Base-by-base conservation (phyloP, 2,888 invertebrate genomes). In the Cheilosia grossa region DNA sequence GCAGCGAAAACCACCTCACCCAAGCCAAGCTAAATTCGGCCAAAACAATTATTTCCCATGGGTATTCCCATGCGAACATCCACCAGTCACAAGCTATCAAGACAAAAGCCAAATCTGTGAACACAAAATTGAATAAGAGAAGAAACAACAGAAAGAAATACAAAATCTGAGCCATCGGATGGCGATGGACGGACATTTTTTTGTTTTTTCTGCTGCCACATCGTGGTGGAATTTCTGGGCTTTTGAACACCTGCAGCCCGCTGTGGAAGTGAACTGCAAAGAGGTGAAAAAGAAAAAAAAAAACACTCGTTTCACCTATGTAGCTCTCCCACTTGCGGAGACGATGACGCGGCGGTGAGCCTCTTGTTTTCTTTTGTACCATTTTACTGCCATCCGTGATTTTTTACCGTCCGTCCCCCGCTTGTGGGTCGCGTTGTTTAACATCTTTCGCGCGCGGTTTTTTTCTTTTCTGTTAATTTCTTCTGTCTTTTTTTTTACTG, bases 181-280 rank as follows among this genome's bases (percentile, higher is more conserved):
- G 30, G 30, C 80, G 69, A 70, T 30, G 66, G 75, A 72, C 61
- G 69, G 51, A 70, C 47, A 19, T 51, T 42, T 47, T 72, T 21
- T 70, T 37, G 42, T 72, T 73, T 67, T 51, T 73, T 59, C 51
- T 49, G 63, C 66, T 61, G 40, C 64, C 80, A 70, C 70, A 53
- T 56, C 27, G 83, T 70, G 56, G 59, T 63, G 85, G 85, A 80
- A 85, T 85, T 85, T 85, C 75, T 81, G 81, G 77, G 81, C 72
- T 81, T 75, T 85, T 75, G 85, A 85, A 85, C 81, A 81, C 85
- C 85, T 85, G 81, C 85, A 81, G 21, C 58, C 64, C 80, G 47
- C 47, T 80, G 13, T 37, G 73, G 69, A 70, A 69, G 67, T 61
- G 47, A 47, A 58, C 42, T 51, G 64, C 44, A 54, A 61, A 42